phyloP scores from a whole-genome alignment of 2,113 vertebrate genomes.

The Pseudorectes ferrugineus region DNA sequence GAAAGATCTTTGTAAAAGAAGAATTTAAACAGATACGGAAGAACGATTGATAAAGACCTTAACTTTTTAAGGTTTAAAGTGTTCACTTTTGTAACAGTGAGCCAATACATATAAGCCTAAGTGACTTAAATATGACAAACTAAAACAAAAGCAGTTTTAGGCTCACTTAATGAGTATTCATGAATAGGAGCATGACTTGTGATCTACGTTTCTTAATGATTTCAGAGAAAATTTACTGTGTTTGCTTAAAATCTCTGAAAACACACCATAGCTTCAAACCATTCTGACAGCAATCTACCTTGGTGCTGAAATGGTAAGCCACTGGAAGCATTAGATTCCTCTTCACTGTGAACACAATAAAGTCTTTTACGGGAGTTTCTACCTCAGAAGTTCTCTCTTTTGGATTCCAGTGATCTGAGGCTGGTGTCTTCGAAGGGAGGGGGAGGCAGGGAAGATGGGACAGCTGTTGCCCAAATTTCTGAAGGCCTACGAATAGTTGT shows the following conservation, averaged over 20 bases:
- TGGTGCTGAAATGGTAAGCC: neutral
- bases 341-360: neutral
- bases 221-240: neutral
- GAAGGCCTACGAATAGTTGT: neutral
- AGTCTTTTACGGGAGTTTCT: neutral
- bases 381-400: neutral
- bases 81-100: neutral
- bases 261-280: neutral
- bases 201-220: neutral
- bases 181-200: neutral
- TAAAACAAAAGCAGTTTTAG: neutral
- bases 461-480: neutral
- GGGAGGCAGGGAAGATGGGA: neutral
- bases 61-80: neutral
- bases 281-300: neutral
- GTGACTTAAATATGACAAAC: neutral
- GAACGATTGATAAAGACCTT: neutral
- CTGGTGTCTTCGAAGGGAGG: neutral
- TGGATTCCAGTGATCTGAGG: neutral
- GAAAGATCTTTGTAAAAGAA: neutral
- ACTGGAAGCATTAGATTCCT: neutral
- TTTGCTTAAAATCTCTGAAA: neutral
- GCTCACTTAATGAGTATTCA: neutral
- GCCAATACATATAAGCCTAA: neutral
- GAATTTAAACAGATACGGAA: neutral